These are phyloP conservation scores for Sesamia nonagrioides DNA, from an alignment of 1,140 invertebrate species.

Conservation along the genomic window DNA sequence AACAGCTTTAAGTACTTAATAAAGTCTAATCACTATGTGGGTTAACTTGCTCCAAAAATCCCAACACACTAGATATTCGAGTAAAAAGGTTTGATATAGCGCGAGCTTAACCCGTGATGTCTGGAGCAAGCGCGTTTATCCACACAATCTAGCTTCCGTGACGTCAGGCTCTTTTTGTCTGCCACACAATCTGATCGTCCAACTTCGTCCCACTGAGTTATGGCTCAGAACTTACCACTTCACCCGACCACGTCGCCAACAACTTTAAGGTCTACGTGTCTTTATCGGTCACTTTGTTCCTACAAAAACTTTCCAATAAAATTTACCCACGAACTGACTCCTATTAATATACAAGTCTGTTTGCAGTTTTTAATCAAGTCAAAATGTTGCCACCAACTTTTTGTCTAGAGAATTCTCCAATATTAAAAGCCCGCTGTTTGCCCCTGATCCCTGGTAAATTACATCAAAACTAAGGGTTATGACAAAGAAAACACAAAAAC, in stretches of 20 bases:
- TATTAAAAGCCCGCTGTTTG: slow-evolving; percentile 21
- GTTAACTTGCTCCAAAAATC: slow-evolving; percentile 30
- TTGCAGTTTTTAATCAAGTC: slow-evolving; percentile 33
- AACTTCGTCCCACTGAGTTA: slow-evolving; percentile 68
- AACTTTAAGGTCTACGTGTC: slow-evolving; percentile 61
- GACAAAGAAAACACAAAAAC: slow-evolving; percentile 68
- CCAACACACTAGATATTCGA: slow-evolving; percentile 16
- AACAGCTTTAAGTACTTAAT: slow-evolving; percentile 2
- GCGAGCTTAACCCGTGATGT: slow-evolving; percentile 56
- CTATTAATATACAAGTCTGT: slow-evolving; percentile 10
- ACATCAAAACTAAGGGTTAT: slow-evolving; percentile 57
- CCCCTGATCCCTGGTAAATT: slow-evolving; percentile 41
- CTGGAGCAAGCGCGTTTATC: slow-evolving; percentile 64
- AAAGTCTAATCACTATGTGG: slow-evolving; percentile 8
- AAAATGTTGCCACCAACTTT: neutral
- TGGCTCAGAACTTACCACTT: slow-evolving; percentile 66
- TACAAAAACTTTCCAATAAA: slow-evolving; percentile 49
- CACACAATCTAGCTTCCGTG: slow-evolving; percentile 67
- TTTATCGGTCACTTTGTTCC: slow-evolving; percentile 58
- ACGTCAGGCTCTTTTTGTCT: slow-evolving; percentile 64
- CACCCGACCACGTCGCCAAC: slow-evolving; percentile 55
- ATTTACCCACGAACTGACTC: slow-evolving; percentile 39
- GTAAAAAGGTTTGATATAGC: slow-evolving; percentile 42
- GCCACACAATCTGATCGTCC: slow-evolving; percentile 73
- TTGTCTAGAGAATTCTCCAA: neutral